Base-by-base conservation (phyloP, 1,140 invertebrate genomes). In the Nasonia giraulti region DNA sequence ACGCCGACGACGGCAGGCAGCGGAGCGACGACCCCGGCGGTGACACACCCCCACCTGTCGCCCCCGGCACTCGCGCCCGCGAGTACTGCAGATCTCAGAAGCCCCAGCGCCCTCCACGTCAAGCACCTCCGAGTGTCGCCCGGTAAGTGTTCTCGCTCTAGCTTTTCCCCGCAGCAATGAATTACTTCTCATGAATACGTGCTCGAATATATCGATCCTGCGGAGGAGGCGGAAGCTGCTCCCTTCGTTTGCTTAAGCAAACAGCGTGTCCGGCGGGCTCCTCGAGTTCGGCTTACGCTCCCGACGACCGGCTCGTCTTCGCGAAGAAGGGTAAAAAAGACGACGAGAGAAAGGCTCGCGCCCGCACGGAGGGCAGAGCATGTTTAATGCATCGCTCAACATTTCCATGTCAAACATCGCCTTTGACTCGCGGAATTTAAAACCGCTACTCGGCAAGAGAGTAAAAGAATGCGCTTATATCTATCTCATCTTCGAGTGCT, bases 401-500 rank as follows among this genome's bases (percentile, higher is more conserved):
- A 93, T 92, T 93, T 92, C 92, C 92, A 93, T 93, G 92, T 92
- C 92, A 93, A 93, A 93, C 92, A 93, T 92, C 89, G 74, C 76
- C 92, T 92, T 92, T 92, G 92, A 93, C 92, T 91, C 89, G 89
- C 90, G 91, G 90, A 93, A 93, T 93, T 92, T 92, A 89, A 92
- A 93, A 92, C 90, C 90, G 87, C 88, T 89, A 87, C 86, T 88
- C 86, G 82, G 71, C 27, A 80, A 71, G n/a, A 11, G 55, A 68
- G 44, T 2, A 17, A 11, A 31, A 68, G 44, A 7, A 12, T 55
- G 31, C 44, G 31, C 37, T 44, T 14, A 27, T 71, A n/a, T 73
- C 37, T 69, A 79, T 83, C 66, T 23, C 37, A 73, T 84, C 40
- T 79, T 82, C 40, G 31, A 78, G 27, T 73, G 66, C 20, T 31